Percentiles rank a stretch among this genome's conserved stretches.
Evolutionary conservation across 2,888 invertebrate species (phyloP).

Genomic region (Drosophila putrida): DNA sequence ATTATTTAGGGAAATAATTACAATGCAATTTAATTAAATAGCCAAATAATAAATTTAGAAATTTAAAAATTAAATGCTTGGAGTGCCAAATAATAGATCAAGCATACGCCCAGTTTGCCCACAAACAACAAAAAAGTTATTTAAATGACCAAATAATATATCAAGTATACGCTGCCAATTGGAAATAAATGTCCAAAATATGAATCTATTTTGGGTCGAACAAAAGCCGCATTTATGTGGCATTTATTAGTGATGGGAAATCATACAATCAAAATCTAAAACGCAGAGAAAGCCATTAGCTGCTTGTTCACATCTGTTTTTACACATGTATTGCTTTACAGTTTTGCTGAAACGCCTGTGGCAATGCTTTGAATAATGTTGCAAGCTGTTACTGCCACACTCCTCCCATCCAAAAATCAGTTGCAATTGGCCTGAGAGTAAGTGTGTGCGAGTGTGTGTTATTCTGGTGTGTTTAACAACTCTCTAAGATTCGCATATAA

Average conservation of each 20-base stretch:
- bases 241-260: slow-evolving; percentile 41
- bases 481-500: slow-evolving; percentile 30
- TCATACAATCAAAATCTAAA: slow-evolving; percentile 25
- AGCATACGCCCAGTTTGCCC: slow-evolving; percentile 7
- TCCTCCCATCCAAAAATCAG: background rate
- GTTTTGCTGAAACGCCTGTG: slow-evolving; percentile 54
- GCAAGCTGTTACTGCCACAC: slow-evolving; percentile 25
- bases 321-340: slow-evolving; percentile 69
- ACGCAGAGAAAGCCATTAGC: slow-evolving; percentile 54
- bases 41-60: background rate
- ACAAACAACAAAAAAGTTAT: background rate
- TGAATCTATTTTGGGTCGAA: slow-evolving; percentile 28
- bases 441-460: slow-evolving; percentile 32
- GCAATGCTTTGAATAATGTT: slow-evolving; percentile 70
- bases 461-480: slow-evolving; percentile 57
- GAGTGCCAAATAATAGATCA: background rate
- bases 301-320: slow-evolving; percentile 73
- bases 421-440: slow-evolving; percentile 31
- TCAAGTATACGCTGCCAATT: background rate
- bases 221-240: slow-evolving; percentile 38
- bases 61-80: background rate
- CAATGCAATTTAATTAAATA: slow-evolving; percentile 5
- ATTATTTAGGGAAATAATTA: slow-evolving; percentile 1
- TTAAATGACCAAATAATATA: background rate
- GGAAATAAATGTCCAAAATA: slow-evolving; percentile 1